A percentile compares a stretch with the other conserved stretches of the same genome.
phyloP scores from a whole-genome alignment of 2,113 vertebrate species.

The Notechis scutatus region DNA sequence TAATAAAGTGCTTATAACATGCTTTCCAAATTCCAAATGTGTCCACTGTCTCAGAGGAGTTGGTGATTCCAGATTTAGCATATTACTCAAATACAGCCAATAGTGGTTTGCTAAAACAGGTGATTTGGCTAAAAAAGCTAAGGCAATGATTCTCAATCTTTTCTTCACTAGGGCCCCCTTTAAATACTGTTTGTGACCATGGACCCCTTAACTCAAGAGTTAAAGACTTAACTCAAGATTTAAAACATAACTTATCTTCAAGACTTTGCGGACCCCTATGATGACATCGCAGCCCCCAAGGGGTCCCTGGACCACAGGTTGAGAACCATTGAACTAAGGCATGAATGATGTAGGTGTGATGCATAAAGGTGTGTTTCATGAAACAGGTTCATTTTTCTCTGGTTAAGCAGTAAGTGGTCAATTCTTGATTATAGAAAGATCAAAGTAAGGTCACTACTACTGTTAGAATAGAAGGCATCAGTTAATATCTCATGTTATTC shows the following conservation, averaged over 20 bases:
- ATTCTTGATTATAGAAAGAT: neutral
- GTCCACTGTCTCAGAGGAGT: neutral
- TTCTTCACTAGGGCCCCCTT: neutral
- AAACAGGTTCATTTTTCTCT: neutral
- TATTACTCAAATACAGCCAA: neutral
- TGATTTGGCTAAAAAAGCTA: neutral
- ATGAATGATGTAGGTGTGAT: neutral
- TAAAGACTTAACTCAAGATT: neutral
- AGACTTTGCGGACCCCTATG: neutral
- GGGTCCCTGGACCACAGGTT: neutral
- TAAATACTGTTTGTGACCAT: neutral
- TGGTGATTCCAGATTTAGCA: neutral
- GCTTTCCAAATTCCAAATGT: neutral
- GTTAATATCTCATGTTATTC: neutral
- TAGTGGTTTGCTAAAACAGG: neutral
- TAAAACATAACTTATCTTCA: neutral
- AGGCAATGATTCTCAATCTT: neutral
- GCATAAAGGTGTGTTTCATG: neutral
- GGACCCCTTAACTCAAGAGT: too few species aligned
- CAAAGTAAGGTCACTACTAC: neutral
- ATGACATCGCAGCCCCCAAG: neutral
- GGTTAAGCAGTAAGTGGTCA: neutral
- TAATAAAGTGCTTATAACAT: neutral
- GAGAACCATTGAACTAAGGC: neutral
- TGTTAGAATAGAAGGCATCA: neutral